Conservation (phyloP, 2,113 vertebrate species). For the Brachionichthys hirsutus region DNA sequence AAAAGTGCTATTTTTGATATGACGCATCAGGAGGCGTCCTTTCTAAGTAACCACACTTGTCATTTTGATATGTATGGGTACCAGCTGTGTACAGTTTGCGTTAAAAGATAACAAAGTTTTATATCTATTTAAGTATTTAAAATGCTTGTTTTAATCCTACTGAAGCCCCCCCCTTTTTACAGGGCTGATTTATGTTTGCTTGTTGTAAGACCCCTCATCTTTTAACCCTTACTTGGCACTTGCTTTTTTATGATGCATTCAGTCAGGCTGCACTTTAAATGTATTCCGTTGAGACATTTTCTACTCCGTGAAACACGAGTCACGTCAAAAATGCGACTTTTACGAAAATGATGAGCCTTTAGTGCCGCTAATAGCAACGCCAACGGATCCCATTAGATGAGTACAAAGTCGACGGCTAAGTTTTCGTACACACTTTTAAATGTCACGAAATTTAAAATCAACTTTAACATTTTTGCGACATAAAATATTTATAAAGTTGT, state of each 20-base stretch:
- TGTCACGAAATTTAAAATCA: no score
- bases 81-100: slow-evolving; percentile 79
- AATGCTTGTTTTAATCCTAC: slow-evolving; percentile 54
- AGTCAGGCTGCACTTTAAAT: slow-evolving; percentile 45
- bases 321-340: neutral
- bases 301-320: no score
- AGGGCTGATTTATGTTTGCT: slow-evolving; percentile 14
- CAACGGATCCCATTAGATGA: neutral
- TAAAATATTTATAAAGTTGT: no score
- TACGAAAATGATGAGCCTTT: no score
- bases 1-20: slow-evolving; percentile 91
- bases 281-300: slow-evolving; percentile 3
- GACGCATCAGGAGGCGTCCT: slow-evolving; percentile 79
- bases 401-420: neutral
- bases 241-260: slow-evolving; percentile 28
- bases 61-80: slow-evolving; percentile 76
- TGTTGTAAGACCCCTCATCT: slow-evolving; percentile 18
- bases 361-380: neutral
- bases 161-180: slow-evolving; percentile 31
- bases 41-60: slow-evolving; percentile 84
- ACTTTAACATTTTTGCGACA: no score
- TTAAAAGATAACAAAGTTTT: slow-evolving; percentile 70
- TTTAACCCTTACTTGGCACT: slow-evolving; percentile 55
- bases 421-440: neutral
- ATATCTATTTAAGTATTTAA: slow-evolving; percentile 83